A percentile compares a stretch with the other conserved stretches of the same genome.
Evolutionary conservation across 2,797 vertebrate species (phyloP).

Genomic region (Brachyrhaphis roseni): DNA sequence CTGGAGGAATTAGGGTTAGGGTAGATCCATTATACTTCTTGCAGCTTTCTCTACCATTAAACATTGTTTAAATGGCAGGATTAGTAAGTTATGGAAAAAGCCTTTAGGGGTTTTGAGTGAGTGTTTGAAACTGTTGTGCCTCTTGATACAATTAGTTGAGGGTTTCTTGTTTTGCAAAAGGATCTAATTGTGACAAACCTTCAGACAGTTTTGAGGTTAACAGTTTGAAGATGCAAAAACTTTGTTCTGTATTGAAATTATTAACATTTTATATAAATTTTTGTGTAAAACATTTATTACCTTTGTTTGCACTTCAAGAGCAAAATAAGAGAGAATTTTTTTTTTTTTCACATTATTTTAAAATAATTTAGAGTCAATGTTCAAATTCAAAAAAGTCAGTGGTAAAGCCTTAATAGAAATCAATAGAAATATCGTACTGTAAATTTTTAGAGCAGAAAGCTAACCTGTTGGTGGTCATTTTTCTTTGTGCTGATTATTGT

Average conservation of each 20-base stretch:
- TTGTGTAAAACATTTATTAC: not conserved
- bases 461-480: not conserved
- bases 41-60: no score
- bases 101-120: no score
- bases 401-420: not conserved
- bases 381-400: not conserved
- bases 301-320: not conserved
- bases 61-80: not conserved
- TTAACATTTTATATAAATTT: not conserved
- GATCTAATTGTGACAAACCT: no score
- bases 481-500: not conserved
- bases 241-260: not conserved
- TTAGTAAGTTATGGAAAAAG: not conserved
- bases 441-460: not conserved
- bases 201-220: not conserved
- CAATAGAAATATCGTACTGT: not conserved
- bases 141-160: no score
- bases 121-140: no score
- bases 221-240: not conserved
- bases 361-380: not conserved
- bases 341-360: not conserved
- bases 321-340: not conserved
- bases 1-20: not conserved
- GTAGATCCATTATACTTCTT: no score
- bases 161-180: no score